phyloP scores from a whole-genome alignment of 2,888 invertebrate species.

The Diloba caeruleocephala region DNA sequence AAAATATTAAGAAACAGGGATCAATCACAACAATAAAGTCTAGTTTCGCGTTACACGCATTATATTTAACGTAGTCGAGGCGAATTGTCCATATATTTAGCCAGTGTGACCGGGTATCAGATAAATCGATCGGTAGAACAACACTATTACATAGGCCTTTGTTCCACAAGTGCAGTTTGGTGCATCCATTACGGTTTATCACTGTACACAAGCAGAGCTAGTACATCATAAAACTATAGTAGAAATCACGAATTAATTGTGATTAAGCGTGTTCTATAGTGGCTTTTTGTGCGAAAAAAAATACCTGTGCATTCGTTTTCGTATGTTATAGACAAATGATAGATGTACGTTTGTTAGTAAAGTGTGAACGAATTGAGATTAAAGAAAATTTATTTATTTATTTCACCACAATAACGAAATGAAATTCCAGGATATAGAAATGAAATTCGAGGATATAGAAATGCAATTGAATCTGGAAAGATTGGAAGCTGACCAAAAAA shows the following conservation, averaged over 20 bases:
- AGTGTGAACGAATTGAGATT: too few relatives aligned
- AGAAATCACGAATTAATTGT: conserved; percentile 13
- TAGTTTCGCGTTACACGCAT: conserved; percentile 11
- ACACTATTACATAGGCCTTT: conserved; percentile 79
- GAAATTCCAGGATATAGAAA: too few relatives aligned
- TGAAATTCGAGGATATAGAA: too few relatives aligned
- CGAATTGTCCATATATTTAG: conserved; percentile 71
- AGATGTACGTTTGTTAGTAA: too few relatives aligned
- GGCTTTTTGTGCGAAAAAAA: not conserved
- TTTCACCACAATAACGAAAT: too few relatives aligned
- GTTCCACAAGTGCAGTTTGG: conserved; percentile 69
- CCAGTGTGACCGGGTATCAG: conserved; percentile 73
- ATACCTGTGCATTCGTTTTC: too few relatives aligned
- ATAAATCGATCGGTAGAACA: conserved; percentile 74
- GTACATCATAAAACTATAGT: conserved; percentile 27
- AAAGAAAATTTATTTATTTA: too few relatives aligned
- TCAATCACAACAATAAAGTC: not conserved
- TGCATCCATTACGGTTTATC: conserved; percentile 59
- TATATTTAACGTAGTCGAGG: conserved; percentile 44
- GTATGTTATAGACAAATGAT: too few relatives aligned
- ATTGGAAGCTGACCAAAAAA: too few relatives aligned
- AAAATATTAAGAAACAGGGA: too few relatives aligned
- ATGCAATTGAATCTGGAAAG: too few relatives aligned
- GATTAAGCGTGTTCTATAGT: too few relatives aligned
- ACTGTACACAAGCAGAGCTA: conserved; percentile 29